Conservation (phyloP, 2,888 invertebrate species). For the Dynastes hyllus region DNA sequence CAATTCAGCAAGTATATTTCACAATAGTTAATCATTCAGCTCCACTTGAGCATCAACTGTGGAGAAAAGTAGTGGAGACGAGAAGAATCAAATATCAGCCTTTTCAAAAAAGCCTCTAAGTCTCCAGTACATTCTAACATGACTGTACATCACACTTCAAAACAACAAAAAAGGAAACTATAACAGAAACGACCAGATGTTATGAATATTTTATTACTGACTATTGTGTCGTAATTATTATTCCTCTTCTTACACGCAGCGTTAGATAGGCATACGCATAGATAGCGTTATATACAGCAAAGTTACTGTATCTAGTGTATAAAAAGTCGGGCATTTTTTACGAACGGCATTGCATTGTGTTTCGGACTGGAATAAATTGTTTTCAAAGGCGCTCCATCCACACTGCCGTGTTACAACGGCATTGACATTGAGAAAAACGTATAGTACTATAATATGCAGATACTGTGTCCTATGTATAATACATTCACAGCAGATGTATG, state of each 20-base stretch:
- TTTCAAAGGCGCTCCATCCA: conserved; percentile 17
- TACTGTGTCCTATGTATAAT: background rate
- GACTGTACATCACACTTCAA: background rate
- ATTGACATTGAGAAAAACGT: conserved; percentile 47
- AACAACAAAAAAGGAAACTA: conserved; percentile 6
- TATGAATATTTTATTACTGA: conserved; percentile 36
- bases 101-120: background rate
- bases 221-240: conserved; percentile 38
- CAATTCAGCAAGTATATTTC: no score
- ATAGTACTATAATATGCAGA: conserved; percentile 3
- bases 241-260: background rate
- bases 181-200: conserved; percentile 15
- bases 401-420: conserved; percentile 24
- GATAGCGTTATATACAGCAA: background rate
- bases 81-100: background rate
- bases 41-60: no score
- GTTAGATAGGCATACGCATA: background rate
- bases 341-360: conserved; percentile 46
- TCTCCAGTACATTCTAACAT: background rate
- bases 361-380: conserved; percentile 38
- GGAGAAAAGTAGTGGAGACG: background rate
- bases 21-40: no score
- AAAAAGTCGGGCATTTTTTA: conserved; percentile 32
- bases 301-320: background rate
- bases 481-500: background rate